These are phyloP conservation scores for Bathynomus jamesi DNA, from an alignment of 1,140 invertebrate genomes.

Conservation along the genomic window DNA sequence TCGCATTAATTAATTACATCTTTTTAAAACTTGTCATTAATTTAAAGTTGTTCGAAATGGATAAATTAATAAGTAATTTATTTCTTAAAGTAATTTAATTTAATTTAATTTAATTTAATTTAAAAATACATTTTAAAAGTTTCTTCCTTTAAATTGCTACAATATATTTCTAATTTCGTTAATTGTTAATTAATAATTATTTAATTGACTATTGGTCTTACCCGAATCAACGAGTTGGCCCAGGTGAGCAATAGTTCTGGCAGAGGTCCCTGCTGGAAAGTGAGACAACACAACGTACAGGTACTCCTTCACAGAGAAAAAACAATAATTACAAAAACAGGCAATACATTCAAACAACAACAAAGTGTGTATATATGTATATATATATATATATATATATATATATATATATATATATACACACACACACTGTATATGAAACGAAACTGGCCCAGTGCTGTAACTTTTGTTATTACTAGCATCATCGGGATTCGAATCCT, in stretches of 20 bases:
- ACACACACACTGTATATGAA: too few species aligned
- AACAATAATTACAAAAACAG: too few species aligned
- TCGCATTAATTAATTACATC: too few species aligned
- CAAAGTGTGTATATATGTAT: too few species aligned
- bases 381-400: too few species aligned
- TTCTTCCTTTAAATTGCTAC: not conserved
- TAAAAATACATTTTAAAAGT: not conserved
- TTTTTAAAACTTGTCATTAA: too few species aligned
- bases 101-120: not conserved
- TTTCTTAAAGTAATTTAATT: not conserved
- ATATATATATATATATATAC: too few species aligned
- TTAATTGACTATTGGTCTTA: not conserved
- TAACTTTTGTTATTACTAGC: too few species aligned
- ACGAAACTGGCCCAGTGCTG: too few species aligned
- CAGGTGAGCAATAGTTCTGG: slow-evolving; percentile 3
- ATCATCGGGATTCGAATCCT: too few species aligned
- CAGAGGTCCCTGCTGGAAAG: slow-evolving; percentile 2
- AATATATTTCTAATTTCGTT: not conserved
- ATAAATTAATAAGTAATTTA: not conserved
- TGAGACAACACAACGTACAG: slow-evolving; percentile 7
- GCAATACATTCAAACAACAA: too few species aligned
- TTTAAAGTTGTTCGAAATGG: not conserved
- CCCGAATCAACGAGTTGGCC: slow-evolving; percentile 7
- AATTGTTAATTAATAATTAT: not conserved
- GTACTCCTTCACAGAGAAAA: slow-evolving; percentile 4